phyloP scores from a whole-genome alignment of 35 echinoderm and acorn worm genomes.

The Stichopus chloronotus region DNA sequence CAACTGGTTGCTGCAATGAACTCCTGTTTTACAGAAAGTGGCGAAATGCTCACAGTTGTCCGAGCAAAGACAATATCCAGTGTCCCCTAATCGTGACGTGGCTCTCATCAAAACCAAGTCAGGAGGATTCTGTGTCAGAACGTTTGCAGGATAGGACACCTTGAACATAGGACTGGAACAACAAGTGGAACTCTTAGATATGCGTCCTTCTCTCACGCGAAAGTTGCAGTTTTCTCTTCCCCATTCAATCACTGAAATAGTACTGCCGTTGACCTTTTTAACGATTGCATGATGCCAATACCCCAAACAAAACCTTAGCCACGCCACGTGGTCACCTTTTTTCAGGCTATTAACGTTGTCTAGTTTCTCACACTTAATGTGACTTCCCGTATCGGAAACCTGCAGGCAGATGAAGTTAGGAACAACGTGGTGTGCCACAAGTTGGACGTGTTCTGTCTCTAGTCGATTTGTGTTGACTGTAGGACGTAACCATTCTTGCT shows the following conservation, averaged over 20 bases:
- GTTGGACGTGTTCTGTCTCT: background rate
- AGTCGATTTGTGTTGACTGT: background rate
- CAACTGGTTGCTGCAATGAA: background rate
- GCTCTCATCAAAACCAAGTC: conserved; percentile 65
- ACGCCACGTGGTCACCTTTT: conserved; percentile 62
- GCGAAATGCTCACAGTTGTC: conserved; percentile 69
- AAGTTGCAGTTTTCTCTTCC: background rate
- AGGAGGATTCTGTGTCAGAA: conserved; percentile 8
- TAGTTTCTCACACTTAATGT: background rate
- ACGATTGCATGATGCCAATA: conserved; percentile 77
- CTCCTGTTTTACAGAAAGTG: conserved; percentile 58
- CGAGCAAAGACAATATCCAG: conserved; percentile 31
- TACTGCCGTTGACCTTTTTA: background rate
- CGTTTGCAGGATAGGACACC: conserved; percentile 27
- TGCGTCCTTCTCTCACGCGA: background rate
- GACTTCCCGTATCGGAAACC: conserved; percentile 9
- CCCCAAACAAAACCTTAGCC: conserved; percentile 8
- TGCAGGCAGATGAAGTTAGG: background rate
- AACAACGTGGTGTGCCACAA: background rate
- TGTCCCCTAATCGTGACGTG: background rate
- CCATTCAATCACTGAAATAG: conserved; percentile 38
- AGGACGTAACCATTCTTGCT: conserved; percentile 19
- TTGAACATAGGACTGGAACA: conserved; percentile 42
- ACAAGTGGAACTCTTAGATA: background rate
- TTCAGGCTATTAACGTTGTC: background rate